Conservation (phyloP, 2,888 invertebrate genomes). For the Baronia brevicornis region DNA sequence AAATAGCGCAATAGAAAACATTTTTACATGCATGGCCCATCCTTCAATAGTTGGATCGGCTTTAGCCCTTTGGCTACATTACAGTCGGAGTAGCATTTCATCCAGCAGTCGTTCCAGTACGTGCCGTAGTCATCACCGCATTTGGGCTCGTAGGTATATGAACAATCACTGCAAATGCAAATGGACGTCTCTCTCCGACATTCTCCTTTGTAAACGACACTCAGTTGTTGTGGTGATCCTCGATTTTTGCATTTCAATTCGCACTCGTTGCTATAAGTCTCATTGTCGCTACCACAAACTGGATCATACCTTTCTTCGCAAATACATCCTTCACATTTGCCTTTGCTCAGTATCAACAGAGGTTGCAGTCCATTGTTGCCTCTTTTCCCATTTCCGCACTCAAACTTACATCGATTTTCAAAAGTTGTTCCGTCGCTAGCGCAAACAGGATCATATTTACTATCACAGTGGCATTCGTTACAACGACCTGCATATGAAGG, state of each 20-base stretch:
- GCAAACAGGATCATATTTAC: conserved; percentile 19
- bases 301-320: conserved; percentile 26
- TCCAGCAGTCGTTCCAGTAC: conserved; percentile 31
- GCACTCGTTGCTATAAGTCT: conserved; percentile 31
- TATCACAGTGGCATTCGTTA: conserved; percentile 25
- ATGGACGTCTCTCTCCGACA: conserved; percentile 17
- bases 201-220: conserved; percentile 18
- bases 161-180: conserved; percentile 23
- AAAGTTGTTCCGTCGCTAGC: conserved; percentile 26
- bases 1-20: background rate
- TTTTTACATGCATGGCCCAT: conserved; percentile 20
- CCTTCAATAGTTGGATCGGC: conserved; percentile 4
- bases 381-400: conserved; percentile 25
- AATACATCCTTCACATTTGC: conserved; percentile 26
- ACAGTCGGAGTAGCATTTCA: conserved; percentile 27
- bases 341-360: conserved; percentile 21
- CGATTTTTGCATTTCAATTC: conserved; percentile 27
- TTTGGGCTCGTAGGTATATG: conserved; percentile 21
- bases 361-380: conserved; percentile 18
- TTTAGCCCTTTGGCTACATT: conserved; percentile 8
- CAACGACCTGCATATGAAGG: conserved; percentile 24
- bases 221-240: conserved; percentile 11
- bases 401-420: conserved; percentile 23
- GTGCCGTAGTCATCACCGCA: conserved; percentile 30
- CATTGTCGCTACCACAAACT: conserved; percentile 32